Evolutionary conservation across 53 echinoderm and acorn worm genomes (phyloP).

Genomic region (Apostichopus leukothele): DNA sequence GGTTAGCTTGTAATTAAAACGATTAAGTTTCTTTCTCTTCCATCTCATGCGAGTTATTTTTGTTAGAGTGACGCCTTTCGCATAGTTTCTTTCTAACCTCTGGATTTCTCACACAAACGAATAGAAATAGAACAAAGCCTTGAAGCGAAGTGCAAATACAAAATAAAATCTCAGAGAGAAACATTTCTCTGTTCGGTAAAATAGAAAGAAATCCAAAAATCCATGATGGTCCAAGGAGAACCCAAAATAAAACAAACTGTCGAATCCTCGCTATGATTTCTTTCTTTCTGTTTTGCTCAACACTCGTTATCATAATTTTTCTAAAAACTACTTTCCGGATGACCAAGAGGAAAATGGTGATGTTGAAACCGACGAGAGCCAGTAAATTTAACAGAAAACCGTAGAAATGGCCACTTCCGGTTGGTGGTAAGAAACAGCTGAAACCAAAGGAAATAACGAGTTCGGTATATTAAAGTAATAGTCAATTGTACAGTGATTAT

Average conservation of each 20-base stretch:
- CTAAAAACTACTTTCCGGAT: neutral
- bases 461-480: neutral
- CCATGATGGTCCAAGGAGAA: neutral
- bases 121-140: neutral
- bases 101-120: neutral
- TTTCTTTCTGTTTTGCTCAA: neutral
- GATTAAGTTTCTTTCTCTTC: neutral
- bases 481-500: no score
- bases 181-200: neutral
- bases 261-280: neutral
- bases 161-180: neutral
- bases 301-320: neutral
- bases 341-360: neutral
- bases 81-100: neutral
- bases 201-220: slow-evolving; percentile 7
- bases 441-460: neutral
- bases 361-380: neutral
- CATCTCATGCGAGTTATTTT: neutral
- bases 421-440: slow-evolving; percentile 2
- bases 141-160: neutral
- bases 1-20: no score
- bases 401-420: neutral
- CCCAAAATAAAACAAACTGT: neutral
- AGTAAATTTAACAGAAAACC: neutral
- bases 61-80: neutral